phyloP scores from a whole-genome alignment of 2,113 vertebrate species.

The Loxodonta africana region DNA sequence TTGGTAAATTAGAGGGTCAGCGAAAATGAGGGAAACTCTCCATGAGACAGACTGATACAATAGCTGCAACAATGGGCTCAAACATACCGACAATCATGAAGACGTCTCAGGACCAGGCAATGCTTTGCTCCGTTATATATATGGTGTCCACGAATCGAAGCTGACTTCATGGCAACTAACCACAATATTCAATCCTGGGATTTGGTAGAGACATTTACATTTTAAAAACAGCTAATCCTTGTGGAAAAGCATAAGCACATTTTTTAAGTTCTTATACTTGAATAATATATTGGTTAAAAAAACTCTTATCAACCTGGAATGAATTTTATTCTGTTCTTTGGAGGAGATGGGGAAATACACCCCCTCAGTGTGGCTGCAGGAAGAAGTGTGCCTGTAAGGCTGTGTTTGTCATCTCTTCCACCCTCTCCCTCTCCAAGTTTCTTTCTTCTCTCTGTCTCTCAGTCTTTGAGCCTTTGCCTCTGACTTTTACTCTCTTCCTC shows the following conservation, averaged over 20 bases:
- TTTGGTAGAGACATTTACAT: neutral
- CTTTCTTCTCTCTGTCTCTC: neutral
- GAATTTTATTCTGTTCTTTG: neutral
- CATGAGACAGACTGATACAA: neutral
- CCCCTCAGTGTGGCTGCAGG: fast-evolving
- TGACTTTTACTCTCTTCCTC: neutral
- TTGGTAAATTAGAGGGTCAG: neutral
- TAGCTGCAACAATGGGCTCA: neutral
- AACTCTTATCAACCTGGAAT: neutral
- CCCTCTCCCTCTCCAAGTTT: neutral
- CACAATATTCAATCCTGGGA: neutral
- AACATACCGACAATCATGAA: neutral
- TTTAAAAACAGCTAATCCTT: conserved; percentile 35
- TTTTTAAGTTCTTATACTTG: conserved; percentile 38
- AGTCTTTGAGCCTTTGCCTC: neutral
- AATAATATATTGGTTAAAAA: neutral
- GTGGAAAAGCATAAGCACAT: neutral
- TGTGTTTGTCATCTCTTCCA: neutral
- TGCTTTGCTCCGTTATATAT: neutral
- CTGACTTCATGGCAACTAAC: neutral
- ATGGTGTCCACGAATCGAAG: neutral
- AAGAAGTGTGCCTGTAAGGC: neutral
- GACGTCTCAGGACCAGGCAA: neutral
- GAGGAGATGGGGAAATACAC: too few species aligned
- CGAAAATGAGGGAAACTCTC: neutral